phyloP scores from a whole-genome alignment of 2,113 vertebrate species.

The Danionella cerebrum region DNA sequence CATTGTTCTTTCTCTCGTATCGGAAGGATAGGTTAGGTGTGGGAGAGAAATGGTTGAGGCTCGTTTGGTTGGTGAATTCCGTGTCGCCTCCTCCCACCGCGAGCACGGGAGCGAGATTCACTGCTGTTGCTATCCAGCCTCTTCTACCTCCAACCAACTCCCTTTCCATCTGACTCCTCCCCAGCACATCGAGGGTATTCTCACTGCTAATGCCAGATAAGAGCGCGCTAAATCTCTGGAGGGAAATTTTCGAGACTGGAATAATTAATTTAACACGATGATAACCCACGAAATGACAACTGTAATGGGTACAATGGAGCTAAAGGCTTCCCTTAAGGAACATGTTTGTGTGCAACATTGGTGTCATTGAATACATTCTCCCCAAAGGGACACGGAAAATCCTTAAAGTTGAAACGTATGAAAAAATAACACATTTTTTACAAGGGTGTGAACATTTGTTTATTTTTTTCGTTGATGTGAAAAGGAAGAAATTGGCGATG shows the following conservation, averaged over 20 bases:
- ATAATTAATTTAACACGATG: background rate
- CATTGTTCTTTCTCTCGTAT: background rate
- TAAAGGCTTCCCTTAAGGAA: background rate
- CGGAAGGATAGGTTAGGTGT: constrained; percentile 19
- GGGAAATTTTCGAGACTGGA: background rate
- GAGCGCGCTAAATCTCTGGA: background rate
- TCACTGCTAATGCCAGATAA: background rate
- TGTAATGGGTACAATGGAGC: background rate
- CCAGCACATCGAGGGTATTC: constrained; percentile 7
- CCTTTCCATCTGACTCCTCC: constrained; percentile 53
- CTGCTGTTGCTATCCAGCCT: constrained; percentile 70
- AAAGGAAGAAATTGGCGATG: too few relatives aligned
- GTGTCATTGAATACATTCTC: too few relatives aligned
- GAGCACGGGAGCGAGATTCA: constrained; percentile 47
- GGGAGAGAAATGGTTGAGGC: constrained; percentile 31
- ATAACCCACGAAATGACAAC: background rate
- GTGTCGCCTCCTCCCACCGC: constrained; percentile 55
- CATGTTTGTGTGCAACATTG: background rate
- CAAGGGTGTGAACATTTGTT: too few relatives aligned
- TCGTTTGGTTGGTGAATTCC: constrained; percentile 48
- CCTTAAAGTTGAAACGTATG: too few relatives aligned
- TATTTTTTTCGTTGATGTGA: too few relatives aligned
- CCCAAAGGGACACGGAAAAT: too few relatives aligned
- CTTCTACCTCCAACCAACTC: constrained; percentile 57
- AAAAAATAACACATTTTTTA: too few relatives aligned